These are phyloP conservation scores for Oryzaephilus surinamensis DNA, from an alignment of 1,140 invertebrate species.

Conservation along the genomic window DNA sequence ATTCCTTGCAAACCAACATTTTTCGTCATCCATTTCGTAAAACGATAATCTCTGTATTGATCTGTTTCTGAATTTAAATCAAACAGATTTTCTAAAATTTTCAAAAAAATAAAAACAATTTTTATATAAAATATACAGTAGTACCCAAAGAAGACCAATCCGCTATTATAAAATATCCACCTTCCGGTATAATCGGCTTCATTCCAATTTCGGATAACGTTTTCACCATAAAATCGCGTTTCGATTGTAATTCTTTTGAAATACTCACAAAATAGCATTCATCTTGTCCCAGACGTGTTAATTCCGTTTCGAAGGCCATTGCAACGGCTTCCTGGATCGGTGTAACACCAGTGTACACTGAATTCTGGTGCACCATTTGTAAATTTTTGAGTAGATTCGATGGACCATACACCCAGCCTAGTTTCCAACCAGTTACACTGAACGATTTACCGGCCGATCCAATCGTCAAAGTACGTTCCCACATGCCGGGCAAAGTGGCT, in stretches of 20 bases:
- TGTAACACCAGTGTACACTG: conserved; percentile 82
- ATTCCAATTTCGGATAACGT: conserved; percentile 72
- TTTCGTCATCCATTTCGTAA: conserved; percentile 92
- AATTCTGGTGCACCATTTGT: conserved; percentile 88
- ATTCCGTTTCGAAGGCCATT: conserved; percentile 78
- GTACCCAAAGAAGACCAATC: conserved; percentile 74
- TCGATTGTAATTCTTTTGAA: conserved; percentile 64
- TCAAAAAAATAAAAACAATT: conserved; percentile 4
- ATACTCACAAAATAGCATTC: conserved; percentile 83
- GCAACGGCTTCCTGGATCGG: conserved; percentile 85
- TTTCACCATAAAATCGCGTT: conserved; percentile 76
- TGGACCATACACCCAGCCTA: conserved; percentile 94
- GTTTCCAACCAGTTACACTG: conserved; percentile 95
- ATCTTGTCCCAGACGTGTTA: conserved; percentile 52
- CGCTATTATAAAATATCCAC: conserved; percentile 94
- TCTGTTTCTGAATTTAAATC: conserved; percentile 58
- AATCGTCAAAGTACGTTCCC: conserved; percentile 93
- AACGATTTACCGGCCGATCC: conserved; percentile 97
- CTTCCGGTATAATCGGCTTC: conserved; percentile 86
- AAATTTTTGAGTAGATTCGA: conserved; percentile 67
- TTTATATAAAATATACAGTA: conserved; percentile 5
- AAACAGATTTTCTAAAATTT: conserved; percentile 44
- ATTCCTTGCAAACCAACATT: conserved; percentile 89
- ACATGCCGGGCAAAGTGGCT: conserved; percentile 95
- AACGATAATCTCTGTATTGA: conserved; percentile 74